Base-by-base conservation (phyloP, 2,113 vertebrate genomes). In the Notarius lentiginosus region DNA sequence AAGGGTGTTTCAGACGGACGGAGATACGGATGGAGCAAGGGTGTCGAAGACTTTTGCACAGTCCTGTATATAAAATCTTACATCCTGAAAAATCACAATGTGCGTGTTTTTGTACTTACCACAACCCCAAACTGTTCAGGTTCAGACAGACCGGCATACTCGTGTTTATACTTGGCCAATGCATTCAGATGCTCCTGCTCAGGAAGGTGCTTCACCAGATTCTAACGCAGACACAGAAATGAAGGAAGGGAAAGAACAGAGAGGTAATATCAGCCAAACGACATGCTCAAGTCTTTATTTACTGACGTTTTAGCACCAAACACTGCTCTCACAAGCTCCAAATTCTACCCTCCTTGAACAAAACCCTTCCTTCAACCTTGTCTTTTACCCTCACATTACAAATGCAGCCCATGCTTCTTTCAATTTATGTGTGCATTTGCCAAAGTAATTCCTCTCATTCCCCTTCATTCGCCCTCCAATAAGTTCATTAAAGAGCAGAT, bases 101-200 rank as follows among this genome's bases (percentile, higher is more conserved):
- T 66, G 51, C 79, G n/a, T 75, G 2, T 12, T 0, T 24, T 9
- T 51, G 5, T 47, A 97, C 97, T 98, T 89, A 99, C 98, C 96
- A 98, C 96, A 90, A 99, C 94, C 79, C 96, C 97, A 92, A 99
- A 99, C 91, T 99, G 98, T 89, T 99, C 98, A 0, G 98, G 97
- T 89, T 99, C 98, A 82, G 97, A 97, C 81, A 99, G 95, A 92
- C 93, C 96, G 85, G 92, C 89, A 86, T 97, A 99, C 76, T 99
- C 97, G 0, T 84, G 96, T 93, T 96, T 95, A 89, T 96, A 97
- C 84, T 96, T 97, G 84, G 96, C 95, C 93, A 99, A 90, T 2
- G 95, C 91, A 66, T 94, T 96, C 61, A 99, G 91, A 81, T 99
- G 97, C 70, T 97, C 95, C 93, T 97, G 97, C 89, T 97, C 97